These are phyloP conservation scores for Emys orbicularis DNA, from an alignment of 2,797 vertebrate genomes.

Conservation along the genomic window DNA sequence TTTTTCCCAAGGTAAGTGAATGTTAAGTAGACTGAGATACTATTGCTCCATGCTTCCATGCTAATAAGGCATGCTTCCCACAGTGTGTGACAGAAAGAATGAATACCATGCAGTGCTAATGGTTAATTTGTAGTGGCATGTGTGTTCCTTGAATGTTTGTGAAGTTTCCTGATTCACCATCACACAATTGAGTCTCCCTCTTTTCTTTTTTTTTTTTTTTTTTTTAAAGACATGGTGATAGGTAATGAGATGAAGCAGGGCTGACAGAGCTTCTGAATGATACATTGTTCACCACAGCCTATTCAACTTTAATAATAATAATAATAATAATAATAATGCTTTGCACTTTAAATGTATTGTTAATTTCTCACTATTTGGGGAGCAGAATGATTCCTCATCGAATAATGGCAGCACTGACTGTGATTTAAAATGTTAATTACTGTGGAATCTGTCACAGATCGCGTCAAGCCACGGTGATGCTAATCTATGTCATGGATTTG, in stretches of 20 bases:
- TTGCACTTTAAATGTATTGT: conserved; percentile 59
- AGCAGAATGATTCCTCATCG: conserved; percentile 49
- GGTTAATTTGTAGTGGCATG: conserved; percentile 87
- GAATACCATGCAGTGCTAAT: conserved; percentile 81
- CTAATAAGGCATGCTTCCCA: conserved; percentile 85
- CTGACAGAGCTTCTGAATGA: conserved; percentile 64
- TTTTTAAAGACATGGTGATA: conserved; percentile 70
- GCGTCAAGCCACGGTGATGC: conserved; percentile 71
- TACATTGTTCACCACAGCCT: conserved; percentile 61
- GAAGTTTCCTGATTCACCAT: conserved; percentile 80
- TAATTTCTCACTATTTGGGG: conserved; percentile 68
- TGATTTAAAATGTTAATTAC: conserved; percentile 77
- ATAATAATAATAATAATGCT: conserved; percentile 30
- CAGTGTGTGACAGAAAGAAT: conserved; percentile 84
- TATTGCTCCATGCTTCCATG: conserved; percentile 73
- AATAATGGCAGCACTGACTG: conserved; percentile 66
- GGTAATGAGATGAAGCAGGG: conserved; percentile 69
- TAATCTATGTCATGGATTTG: conserved; percentile 79
- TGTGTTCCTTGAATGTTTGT: conserved; percentile 82
- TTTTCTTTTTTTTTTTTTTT: conserved; percentile 16
- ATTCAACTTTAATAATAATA: conserved; percentile 38
- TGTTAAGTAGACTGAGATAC: conserved; percentile 71
- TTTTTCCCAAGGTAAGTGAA: conserved; percentile 64
- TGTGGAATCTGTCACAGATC: conserved; percentile 74
- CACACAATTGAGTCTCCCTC: conserved; percentile 73